These are phyloP conservation scores for Bufo gargarizans DNA, from an alignment of 2,113 vertebrate genomes.

Conservation along the genomic window DNA sequence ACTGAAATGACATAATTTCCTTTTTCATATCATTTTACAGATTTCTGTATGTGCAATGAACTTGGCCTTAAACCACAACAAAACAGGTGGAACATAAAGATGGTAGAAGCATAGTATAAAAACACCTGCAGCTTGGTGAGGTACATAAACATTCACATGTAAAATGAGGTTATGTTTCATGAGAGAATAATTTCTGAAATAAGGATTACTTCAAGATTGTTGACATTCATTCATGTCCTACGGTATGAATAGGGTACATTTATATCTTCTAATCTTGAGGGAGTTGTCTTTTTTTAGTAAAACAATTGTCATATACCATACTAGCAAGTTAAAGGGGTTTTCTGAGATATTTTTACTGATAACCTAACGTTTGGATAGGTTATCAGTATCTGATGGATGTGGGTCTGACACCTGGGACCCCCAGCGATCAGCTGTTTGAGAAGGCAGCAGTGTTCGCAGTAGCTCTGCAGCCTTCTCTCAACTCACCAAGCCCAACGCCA, in stretches of 20 bases:
- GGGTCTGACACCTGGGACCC: too few species aligned
- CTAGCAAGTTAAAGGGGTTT: too few species aligned
- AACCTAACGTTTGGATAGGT: too few species aligned
- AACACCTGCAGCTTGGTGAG: neutral
- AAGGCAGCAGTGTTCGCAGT: too few species aligned
- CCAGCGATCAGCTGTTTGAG: too few species aligned
- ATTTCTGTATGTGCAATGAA: neutral
- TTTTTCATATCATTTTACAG: neutral
- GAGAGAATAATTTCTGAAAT: neutral
- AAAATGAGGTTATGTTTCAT: neutral
- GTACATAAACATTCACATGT: neutral
- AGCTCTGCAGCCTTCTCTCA: too few species aligned
- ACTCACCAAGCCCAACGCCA: too few species aligned
- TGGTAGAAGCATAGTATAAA: neutral
- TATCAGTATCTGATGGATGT: too few species aligned
- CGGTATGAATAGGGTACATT: neutral
- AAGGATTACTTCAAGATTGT: neutral
- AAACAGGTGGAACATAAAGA: constrained; percentile 1
- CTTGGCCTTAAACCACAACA: neutral
- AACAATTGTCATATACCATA: too few species aligned
- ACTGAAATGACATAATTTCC: neutral
- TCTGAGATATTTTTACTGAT: too few species aligned
- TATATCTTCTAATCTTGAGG: neutral
- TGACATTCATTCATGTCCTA: neutral
- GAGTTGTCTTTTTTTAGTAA: too few species aligned